Evolutionary conservation across 2,888 invertebrate genomes (phyloP).

Genomic region (Eugnorisma glareosa): DNA sequence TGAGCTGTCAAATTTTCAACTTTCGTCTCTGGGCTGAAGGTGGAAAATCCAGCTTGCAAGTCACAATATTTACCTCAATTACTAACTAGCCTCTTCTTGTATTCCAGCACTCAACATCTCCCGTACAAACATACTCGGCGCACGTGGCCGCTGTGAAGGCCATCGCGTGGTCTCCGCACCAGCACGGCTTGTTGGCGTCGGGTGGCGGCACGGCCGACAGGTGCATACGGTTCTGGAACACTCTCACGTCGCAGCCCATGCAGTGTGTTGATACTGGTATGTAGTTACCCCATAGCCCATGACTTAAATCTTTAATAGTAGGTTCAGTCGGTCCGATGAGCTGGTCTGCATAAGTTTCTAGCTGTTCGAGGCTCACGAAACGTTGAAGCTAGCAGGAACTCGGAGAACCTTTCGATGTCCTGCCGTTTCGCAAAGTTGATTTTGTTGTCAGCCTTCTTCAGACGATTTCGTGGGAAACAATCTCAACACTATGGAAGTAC

Average conservation of each 20-base stretch:
- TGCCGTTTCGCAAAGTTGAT: not conserved
- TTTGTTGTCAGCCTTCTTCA: not conserved
- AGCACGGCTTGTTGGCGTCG: conserved; percentile 98
- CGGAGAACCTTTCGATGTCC: not conserved
- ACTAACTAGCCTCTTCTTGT: not conserved
- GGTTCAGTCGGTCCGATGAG: no score
- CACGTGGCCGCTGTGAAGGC: conserved; percentile 99
- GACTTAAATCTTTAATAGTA: not conserved
- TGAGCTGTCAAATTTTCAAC: not conserved
- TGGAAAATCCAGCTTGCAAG: not conserved
- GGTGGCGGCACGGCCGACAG: conserved; percentile 99
- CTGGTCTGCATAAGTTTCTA: no score
- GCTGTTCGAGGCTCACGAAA: not conserved
- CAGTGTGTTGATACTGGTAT: conserved; percentile 98
- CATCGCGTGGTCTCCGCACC: conserved; percentile 99
- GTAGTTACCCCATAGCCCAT: not conserved
- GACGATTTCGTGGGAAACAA: not conserved
- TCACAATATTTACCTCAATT: not conserved
- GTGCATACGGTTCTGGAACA: conserved; percentile 99
- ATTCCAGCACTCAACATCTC: conserved; percentile 94
- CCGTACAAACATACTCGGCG: conserved; percentile 98
- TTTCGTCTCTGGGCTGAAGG: not conserved
- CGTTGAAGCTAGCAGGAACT: not conserved
- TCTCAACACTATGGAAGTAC: not conserved
- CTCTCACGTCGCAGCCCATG: conserved; percentile 99